Evolutionary conservation across 2,888 invertebrate species (phyloP).

Genomic region (Leucophenga maculata): DNA sequence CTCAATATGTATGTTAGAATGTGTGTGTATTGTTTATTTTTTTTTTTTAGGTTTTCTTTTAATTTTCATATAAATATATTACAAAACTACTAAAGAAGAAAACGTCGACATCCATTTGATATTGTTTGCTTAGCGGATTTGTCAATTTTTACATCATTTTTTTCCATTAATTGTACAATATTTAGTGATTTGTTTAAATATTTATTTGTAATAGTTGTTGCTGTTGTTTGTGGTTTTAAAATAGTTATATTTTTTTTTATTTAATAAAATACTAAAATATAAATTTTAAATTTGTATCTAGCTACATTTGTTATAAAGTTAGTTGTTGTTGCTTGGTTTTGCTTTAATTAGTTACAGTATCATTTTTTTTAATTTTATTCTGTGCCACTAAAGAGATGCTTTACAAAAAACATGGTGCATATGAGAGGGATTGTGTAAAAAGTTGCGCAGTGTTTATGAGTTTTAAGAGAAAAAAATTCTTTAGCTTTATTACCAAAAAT

Average conservation of each 20-base stretch:
- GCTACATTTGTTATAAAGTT: conserved; percentile 46
- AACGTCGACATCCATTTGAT: conserved; percentile 17
- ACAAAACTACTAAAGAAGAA: conserved; percentile 20
- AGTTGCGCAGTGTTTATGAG: neutral
- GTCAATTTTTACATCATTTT: neutral
- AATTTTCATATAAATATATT: conserved; percentile 16
- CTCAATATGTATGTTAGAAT: too few species aligned
- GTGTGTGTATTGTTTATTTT: too few species aligned
- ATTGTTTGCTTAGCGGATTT: neutral
- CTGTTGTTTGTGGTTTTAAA: neutral
- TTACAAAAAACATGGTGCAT: conserved; percentile 12
- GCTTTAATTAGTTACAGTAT: conserved; percentile 31
- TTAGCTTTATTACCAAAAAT: too few species aligned
- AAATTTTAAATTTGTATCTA: conserved; percentile 63
- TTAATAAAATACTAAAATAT: conserved; percentile 45
- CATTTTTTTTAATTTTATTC: neutral
- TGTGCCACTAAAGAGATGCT: conserved; percentile 5
- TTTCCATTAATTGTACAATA: neutral
- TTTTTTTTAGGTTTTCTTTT: neutral
- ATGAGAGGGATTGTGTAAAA: neutral
- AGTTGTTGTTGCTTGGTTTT: conserved; percentile 29
- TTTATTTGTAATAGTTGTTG: conserved; percentile 1
- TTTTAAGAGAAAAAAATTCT: too few species aligned
- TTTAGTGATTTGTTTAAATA: neutral
- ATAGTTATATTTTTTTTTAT: conserved; percentile 20